Evolutionary conservation across 2,113 vertebrate genomes (phyloP).

Genomic region (Haemorhous mexicanus): DNA sequence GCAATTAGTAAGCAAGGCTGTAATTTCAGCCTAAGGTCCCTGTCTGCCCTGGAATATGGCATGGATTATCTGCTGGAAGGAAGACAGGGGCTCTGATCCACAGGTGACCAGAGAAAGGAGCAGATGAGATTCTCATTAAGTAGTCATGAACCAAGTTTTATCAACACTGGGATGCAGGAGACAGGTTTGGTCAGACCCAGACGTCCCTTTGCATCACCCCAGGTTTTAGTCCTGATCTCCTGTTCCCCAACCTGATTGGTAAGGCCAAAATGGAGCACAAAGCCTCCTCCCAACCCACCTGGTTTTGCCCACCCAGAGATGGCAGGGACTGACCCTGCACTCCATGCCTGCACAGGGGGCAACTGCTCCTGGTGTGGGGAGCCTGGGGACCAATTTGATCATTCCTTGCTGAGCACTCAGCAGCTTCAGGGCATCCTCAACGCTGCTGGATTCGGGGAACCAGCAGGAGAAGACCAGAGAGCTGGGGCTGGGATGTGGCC

Average conservation of each 20-base stretch:
- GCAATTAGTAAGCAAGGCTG: slow-evolving; percentile 71
- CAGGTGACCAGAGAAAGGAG: slow-evolving; percentile 9
- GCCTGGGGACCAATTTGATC: not conserved
- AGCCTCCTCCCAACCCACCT: fast-evolving
- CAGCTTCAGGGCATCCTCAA: not conserved
- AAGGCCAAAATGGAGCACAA: not conserved
- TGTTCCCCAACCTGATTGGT: not conserved
- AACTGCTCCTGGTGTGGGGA: fast-evolving
- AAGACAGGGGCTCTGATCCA: not conserved
- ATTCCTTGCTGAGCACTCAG: not conserved
- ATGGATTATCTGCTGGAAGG: slow-evolving; percentile 12
- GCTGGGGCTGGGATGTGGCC: not conserved
- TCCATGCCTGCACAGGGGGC: not conserved
- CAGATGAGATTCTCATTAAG: not conserved
- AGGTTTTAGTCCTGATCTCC: not conserved
- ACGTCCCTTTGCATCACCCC: fast-evolving
- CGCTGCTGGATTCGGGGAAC: not conserved
- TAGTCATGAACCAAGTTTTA: not conserved
- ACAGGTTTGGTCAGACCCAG: not conserved
- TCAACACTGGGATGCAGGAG: not conserved
- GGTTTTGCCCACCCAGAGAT: not conserved
- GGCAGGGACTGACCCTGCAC: not conserved
- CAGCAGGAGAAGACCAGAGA: not conserved
- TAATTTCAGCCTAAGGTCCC: slow-evolving; percentile 66
- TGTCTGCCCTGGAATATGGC: slow-evolving; percentile 31